Conservation (phyloP, 2,797 vertebrate species). For the Hemitrygon akajei region DNA sequence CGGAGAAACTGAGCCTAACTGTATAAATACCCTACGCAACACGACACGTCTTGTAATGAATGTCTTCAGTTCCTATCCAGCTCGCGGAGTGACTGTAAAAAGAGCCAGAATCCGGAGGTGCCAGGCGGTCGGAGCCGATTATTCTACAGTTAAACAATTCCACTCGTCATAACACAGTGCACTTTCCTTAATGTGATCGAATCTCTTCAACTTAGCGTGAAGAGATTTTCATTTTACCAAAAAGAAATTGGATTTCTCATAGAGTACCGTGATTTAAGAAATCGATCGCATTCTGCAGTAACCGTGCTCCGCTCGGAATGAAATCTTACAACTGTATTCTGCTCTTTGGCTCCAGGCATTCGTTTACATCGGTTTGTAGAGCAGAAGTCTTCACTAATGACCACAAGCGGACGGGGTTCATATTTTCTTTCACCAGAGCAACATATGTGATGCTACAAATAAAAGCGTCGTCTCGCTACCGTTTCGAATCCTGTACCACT, state of each 20-base stretch:
- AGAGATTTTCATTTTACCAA: not conserved
- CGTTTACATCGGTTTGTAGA: not conserved
- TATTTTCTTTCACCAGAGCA: not conserved
- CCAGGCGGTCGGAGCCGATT: not conserved
- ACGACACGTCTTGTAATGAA: constrained; percentile 35
- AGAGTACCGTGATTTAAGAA: constrained; percentile 1
- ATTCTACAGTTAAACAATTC: not conserved
- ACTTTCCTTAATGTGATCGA: not conserved
- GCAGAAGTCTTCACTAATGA: not conserved
- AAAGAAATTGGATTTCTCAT: not conserved
- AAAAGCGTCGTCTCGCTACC: not conserved
- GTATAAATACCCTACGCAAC: constrained; percentile 28
- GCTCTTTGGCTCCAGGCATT: not conserved
- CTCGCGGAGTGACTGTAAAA: not conserved
- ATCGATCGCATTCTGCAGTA: constrained; percentile 31
- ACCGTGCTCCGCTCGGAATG: not conserved
- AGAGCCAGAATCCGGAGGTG: not conserved
- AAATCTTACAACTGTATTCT: not conserved
- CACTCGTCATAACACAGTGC: not conserved
- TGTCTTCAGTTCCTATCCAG: constrained; percentile 1
- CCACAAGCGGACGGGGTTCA: not conserved
- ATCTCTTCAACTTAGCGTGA: not conserved
- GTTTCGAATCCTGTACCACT: not conserved
- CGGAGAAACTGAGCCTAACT: not conserved
- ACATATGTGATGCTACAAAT: not conserved